A percentile compares a stretch with the other conserved stretches of the same genome.
Evolutionary conservation across 2,888 invertebrate genomes (phyloP).

Genomic region (Automeris io): DNA sequence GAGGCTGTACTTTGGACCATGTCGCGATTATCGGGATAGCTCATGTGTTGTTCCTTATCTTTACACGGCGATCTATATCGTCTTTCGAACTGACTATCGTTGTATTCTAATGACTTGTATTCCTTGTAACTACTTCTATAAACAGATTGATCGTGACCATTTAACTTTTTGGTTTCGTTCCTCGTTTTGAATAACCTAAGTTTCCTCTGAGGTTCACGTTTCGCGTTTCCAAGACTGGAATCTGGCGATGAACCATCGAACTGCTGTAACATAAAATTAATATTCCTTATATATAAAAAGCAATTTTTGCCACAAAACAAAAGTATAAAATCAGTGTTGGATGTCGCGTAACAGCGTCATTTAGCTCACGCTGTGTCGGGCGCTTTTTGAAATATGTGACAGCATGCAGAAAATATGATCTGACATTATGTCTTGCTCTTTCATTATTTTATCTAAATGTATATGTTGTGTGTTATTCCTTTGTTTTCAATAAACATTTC

Average conservation of each 20-base stretch:
- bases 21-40: slow-evolving; percentile 58
- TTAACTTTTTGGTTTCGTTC: slow-evolving; percentile 81
- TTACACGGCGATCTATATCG: slow-evolving; percentile 63
- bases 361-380: too few species aligned
- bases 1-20: slow-evolving; percentile 62
- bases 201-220: slow-evolving; percentile 72
- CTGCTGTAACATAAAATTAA: slow-evolving; percentile 37
- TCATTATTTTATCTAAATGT: too few species aligned
- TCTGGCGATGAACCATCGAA: slow-evolving; percentile 78
- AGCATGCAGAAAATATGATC: too few species aligned
- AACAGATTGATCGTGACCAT: slow-evolving; percentile 51
- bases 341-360: too few species aligned
- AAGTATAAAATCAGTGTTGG: too few species aligned
- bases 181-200: slow-evolving; percentile 85
- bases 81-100: slow-evolving; percentile 57
- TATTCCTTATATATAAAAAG: too few species aligned
- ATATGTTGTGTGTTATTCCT: not conserved
- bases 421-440: too few species aligned
- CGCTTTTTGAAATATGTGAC: too few species aligned
- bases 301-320: too few species aligned
- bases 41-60: slow-evolving; percentile 62
- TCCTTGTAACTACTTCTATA: slow-evolving; percentile 50
- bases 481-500: too few species aligned
- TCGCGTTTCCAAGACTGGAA: slow-evolving; percentile 72
- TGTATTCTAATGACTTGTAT: slow-evolving; percentile 56